Conservation (phyloP, 2,113 vertebrate species). For the Gracilinanus agilis region DNA sequence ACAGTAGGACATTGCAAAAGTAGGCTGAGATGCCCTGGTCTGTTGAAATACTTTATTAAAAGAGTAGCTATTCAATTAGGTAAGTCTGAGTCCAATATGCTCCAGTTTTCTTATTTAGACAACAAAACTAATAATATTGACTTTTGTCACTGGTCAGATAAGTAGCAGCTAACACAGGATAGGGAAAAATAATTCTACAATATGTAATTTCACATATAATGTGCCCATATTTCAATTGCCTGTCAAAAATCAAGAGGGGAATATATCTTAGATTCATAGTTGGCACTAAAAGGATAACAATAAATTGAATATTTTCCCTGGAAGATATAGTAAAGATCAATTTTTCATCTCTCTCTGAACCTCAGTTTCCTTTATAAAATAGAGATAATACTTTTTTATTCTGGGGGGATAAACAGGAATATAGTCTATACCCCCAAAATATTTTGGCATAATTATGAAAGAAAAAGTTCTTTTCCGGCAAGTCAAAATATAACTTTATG, state of each 20-base stretch:
- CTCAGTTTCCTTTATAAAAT: neutral
- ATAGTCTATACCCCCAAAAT: neutral
- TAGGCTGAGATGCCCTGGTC: constrained; percentile 61
- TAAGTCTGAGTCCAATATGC: constrained; percentile 69
- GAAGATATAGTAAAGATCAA: neutral
- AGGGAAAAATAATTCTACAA: constrained; percentile 48
- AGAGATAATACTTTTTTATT: neutral
- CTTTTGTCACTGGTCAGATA: constrained; percentile 61
- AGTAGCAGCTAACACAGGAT: constrained; percentile 45
- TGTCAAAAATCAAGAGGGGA: too few species aligned
- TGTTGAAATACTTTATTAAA: constrained; percentile 74
- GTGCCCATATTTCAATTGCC: neutral
- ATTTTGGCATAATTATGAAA: constrained; percentile 3
- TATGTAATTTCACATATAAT: neutral
- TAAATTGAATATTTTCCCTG: neutral
- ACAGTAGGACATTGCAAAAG: constrained; percentile 67
- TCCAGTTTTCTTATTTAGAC: constrained; percentile 68
- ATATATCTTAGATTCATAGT: neutral
- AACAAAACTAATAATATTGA: constrained; percentile 65
- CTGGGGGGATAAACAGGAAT: neutral
- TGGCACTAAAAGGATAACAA: neutral
- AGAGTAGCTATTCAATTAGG: constrained; percentile 71
- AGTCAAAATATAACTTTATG: neutral
- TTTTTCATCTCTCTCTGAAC: neutral
- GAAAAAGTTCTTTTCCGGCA: neutral